These are phyloP conservation scores for Esperia sulphurella DNA, from an alignment of 2,888 invertebrate genomes.

Conservation along the genomic window DNA sequence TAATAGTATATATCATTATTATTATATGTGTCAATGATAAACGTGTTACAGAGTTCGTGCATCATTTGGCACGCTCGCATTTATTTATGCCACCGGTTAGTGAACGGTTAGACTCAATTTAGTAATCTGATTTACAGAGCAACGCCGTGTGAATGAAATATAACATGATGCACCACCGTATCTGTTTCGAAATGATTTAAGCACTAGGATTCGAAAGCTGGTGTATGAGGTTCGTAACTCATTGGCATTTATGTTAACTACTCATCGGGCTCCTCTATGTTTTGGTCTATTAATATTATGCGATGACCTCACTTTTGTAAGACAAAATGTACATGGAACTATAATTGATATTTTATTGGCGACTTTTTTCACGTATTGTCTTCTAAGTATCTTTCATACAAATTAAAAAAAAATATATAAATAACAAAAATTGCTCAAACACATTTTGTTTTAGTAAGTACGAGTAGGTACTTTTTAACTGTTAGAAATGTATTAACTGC, in stretches of 20 bases:
- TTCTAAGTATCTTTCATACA: too few relatives aligned
- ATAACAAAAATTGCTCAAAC: too few relatives aligned
- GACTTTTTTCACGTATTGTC: too few relatives aligned
- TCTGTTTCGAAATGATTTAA: constrained; percentile 17
- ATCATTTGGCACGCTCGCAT: constrained; percentile 59
- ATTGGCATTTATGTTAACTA: neutral
- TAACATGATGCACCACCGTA: constrained; percentile 24
- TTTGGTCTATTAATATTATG: neutral
- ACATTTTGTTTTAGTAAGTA: too few relatives aligned
- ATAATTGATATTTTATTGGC: too few relatives aligned
- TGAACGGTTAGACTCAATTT: constrained; percentile 58
- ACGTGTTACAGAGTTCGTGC: constrained; percentile 53
- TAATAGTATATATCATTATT: neutral
- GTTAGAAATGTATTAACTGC: too few relatives aligned
- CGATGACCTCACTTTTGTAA: neutral
- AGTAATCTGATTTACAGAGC: constrained; percentile 64
- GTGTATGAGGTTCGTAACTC: neutral
- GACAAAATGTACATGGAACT: too few relatives aligned
- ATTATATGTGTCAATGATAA: constrained; percentile 34
- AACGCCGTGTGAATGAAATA: constrained; percentile 32
- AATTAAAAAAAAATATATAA: too few relatives aligned
- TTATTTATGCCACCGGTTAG: constrained; percentile 60
- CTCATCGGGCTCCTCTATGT: too few relatives aligned
- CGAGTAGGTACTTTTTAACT: too few relatives aligned
- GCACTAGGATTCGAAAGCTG: neutral